Evolutionary conservation across 2,113 vertebrate genomes (phyloP).

Genomic region (Steatornis caripensis): DNA sequence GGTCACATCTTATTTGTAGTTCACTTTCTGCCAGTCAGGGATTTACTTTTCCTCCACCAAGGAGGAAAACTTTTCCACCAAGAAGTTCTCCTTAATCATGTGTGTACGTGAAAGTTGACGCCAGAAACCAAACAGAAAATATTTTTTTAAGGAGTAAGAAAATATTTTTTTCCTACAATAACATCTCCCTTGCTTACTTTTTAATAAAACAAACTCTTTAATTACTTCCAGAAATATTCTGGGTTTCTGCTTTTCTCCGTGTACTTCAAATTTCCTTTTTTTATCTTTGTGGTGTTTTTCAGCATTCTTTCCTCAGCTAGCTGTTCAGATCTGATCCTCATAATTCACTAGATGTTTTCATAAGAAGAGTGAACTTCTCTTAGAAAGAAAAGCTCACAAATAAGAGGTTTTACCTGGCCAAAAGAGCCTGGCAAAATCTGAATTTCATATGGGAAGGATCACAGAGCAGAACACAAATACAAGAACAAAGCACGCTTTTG

Average conservation of each 20-base stretch:
- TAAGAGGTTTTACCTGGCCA: neutral
- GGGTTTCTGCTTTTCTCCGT: neutral
- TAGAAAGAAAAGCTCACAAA: neutral
- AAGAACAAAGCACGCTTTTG: neutral
- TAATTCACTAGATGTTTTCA: neutral
- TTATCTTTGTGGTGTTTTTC: neutral
- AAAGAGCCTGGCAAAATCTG: neutral
- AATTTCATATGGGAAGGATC: neutral
- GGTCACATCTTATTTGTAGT: neutral
- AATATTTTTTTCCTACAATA: neutral
- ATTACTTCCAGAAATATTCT: neutral
- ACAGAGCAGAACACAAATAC: neutral
- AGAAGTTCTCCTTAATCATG: neutral
- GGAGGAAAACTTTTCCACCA: neutral
- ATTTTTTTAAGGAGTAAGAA: too few relatives aligned
- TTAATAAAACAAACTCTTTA: neutral
- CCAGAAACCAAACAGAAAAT: neutral
- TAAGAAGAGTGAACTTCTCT: neutral
- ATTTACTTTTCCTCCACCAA: neutral
- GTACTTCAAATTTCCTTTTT: neutral
- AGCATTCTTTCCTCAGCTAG: neutral
- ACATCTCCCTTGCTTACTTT: neutral
- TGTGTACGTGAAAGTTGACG: neutral
- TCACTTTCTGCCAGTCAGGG: neutral
- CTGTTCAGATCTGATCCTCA: neutral